Evolutionary conservation across 2,113 vertebrate genomes (phyloP).

Genomic region (Collichthys lucidus): DNA sequence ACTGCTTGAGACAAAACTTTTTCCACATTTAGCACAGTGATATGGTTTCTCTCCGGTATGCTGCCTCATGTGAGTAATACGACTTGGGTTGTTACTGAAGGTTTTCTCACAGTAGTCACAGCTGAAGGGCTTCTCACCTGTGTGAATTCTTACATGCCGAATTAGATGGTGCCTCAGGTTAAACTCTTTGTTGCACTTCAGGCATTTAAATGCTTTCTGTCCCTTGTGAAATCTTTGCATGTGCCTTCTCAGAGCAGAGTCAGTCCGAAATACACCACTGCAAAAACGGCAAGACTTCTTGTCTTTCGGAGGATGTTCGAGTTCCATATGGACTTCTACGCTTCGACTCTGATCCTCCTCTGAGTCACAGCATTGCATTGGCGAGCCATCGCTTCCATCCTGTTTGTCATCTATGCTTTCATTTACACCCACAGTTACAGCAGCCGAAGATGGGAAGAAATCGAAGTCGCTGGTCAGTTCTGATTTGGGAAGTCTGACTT

Average conservation of each 20-base stretch:
- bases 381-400: not conserved
- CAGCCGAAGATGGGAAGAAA: too few relatives aligned
- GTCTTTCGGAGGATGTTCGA: slow-evolving; percentile 23
- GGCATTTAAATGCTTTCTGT: slow-evolving; percentile 22
- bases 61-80: not conserved
- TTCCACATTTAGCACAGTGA: slow-evolving; percentile 30
- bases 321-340: slow-evolving; percentile 18
- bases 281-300: slow-evolving; percentile 31
- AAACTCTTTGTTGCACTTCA: slow-evolving; percentile 16
- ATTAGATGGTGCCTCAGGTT: not conserved
- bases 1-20: slow-evolving; percentile 21
- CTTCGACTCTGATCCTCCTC: not conserved
- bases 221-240: slow-evolving; percentile 24
- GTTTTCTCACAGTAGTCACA: too few relatives aligned
- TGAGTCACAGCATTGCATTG: too few relatives aligned
- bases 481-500: too few relatives aligned
- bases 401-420: not conserved
- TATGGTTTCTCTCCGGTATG: slow-evolving; percentile 35
- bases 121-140: too few relatives aligned
- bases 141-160: slow-evolving; percentile 17
- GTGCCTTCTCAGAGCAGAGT: slow-evolving; percentile 21
- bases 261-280: not conserved
- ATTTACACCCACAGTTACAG: not conserved
- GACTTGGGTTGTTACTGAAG: too few relatives aligned
- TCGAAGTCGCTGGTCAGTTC: too few relatives aligned